phyloP scores from a whole-genome alignment of 2,113 vertebrate species.

The Tychaedon coryphoeus region DNA sequence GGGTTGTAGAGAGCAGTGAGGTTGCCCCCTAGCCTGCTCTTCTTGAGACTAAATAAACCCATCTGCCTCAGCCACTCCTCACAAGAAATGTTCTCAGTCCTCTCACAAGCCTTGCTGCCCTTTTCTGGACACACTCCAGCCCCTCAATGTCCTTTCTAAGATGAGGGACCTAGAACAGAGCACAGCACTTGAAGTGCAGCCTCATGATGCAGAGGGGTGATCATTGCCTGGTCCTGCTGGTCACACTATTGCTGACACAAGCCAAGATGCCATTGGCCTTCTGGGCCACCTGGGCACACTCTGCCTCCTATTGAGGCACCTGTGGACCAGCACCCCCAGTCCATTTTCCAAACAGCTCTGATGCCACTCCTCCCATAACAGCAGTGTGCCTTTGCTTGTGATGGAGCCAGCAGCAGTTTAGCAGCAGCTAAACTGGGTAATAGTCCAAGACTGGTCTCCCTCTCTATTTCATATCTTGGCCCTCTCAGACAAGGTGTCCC shows the following conservation, averaged over 20 bases:
- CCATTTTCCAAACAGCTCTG: neutral
- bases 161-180: neutral
- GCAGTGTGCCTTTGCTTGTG: neutral
- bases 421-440: neutral
- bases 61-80: neutral
- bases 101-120: neutral
- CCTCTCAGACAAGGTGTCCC: neutral
- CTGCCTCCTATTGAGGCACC: neutral
- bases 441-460: neutral
- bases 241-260: neutral
- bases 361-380: neutral
- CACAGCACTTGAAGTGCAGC: rapidly evolving
- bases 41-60: neutral
- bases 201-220: neutral
- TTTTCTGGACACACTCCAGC: neutral
- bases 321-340: neutral
- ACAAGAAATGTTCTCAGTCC: neutral
- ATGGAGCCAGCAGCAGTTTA: neutral
- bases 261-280: neutral
- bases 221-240: neutral
- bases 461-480: neutral
- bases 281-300: neutral
- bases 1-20: neutral
- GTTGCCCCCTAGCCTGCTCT: neutral
- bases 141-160: no score